Evolutionary conservation across 2,888 invertebrate species (phyloP).

Genomic region (Eristalinus sepulchralis): DNA sequence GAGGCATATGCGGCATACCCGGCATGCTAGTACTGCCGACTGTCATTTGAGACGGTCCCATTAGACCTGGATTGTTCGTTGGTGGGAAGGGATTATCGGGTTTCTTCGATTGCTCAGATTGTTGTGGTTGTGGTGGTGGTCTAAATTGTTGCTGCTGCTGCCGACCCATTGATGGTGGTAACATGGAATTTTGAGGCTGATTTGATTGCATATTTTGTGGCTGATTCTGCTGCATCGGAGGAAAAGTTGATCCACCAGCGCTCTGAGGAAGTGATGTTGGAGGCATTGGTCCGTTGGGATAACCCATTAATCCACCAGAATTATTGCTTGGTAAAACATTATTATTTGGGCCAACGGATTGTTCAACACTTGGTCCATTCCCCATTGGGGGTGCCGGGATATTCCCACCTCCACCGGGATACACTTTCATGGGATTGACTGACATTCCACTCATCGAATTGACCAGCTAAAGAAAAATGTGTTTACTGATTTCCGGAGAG

Average conservation of each 20-base stretch:
- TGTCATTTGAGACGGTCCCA: constrained; percentile 77
- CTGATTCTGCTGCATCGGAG: constrained; percentile 37
- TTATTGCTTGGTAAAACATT: constrained; percentile 58
- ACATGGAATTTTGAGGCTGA: constrained; percentile 46
- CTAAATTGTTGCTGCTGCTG: constrained; percentile 74
- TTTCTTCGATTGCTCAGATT: constrained; percentile 54
- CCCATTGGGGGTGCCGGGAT: constrained; percentile 56
- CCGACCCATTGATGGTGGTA: constrained; percentile 54
- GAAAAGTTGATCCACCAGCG: constrained; percentile 2
- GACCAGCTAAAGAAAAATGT: constrained; percentile 73
- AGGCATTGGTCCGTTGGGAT: constrained; percentile 62
- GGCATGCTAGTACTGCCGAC: constrained; percentile 76
- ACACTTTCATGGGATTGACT: constrained; percentile 76
- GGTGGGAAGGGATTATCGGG: constrained; percentile 48
- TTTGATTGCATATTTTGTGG: constrained; percentile 38
- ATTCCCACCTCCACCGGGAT: constrained; percentile 58
- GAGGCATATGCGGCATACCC: constrained; percentile 80
- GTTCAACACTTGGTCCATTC: constrained; percentile 38
- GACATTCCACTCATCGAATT: constrained; percentile 77
- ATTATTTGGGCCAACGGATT: constrained; percentile 40
- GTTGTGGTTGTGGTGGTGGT: constrained; percentile 51
- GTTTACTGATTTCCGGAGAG: background rate
- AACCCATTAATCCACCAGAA: constrained; percentile 47
- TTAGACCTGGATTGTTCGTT: constrained; percentile 74
- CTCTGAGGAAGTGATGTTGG: constrained; percentile 56